Percentiles rank a stretch among this genome's conserved stretches.
Conservation (phyloP, 2,888 invertebrate species). For the Thymelicus acteon region DNA sequence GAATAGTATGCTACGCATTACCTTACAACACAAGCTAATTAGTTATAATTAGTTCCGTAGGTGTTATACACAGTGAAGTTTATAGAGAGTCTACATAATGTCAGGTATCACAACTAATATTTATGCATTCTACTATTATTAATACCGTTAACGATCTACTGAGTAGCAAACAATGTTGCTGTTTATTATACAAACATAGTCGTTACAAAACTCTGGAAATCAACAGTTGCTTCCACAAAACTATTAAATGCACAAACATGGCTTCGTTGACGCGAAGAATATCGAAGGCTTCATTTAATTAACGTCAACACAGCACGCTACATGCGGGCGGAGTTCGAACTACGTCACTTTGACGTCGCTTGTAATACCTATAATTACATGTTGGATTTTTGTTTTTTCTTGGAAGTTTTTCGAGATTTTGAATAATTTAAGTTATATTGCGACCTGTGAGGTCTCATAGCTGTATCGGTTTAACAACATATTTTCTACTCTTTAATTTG, state of each 20-base stretch:
- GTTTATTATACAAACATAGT: not conserved
- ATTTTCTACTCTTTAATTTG: too few relatives aligned
- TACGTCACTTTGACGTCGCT: conserved; percentile 11
- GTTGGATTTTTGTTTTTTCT: not conserved
- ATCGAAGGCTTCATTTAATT: conserved; percentile 38
- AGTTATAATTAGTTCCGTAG: too few relatives aligned
- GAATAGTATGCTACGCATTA: too few relatives aligned
- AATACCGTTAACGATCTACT: too few relatives aligned
- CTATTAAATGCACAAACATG: conserved; percentile 34
- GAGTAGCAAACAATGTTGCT: not conserved
- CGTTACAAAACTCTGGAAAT: conserved; percentile 5
- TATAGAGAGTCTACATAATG: too few relatives aligned
- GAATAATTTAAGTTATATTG: too few relatives aligned
- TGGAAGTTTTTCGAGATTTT: not conserved
- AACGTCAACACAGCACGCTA: conserved; percentile 32
- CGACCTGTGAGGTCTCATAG: too few relatives aligned
- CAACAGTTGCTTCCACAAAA: conserved; percentile 36
- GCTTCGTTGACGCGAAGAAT: conserved; percentile 36
- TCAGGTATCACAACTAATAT: too few relatives aligned
- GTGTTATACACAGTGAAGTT: too few relatives aligned
- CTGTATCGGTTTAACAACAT: too few relatives aligned
- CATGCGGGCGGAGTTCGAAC: conserved; percentile 18
- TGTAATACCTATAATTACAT: not conserved
- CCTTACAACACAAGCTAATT: too few relatives aligned
- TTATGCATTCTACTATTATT: too few relatives aligned